Conservation (phyloP, 30 jellyfish, hydroid and myxozoan genomes). For the Hydractinia echinata region DNA sequence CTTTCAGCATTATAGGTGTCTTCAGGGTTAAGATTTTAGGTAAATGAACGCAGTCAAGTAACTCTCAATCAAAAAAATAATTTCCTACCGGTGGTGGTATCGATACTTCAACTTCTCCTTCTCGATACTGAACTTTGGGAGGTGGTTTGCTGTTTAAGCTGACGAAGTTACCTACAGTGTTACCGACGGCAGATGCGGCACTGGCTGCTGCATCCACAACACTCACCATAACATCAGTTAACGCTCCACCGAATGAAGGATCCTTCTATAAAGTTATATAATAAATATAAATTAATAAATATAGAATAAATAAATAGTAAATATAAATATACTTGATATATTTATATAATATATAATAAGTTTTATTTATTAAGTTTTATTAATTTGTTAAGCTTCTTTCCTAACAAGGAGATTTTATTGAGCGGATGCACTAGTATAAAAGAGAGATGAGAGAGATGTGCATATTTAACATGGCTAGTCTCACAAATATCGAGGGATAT, state of each 20-base stretch:
- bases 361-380: no score
- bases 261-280: neutral
- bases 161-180: neutral
- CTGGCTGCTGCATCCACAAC: conserved; percentile 7
- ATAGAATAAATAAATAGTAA: neutral
- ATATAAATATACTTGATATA: neutral
- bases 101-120: conserved; percentile 4
- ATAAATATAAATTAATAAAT: neutral
- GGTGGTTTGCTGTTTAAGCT: neutral
- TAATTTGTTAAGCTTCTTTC: no score
- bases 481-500: no score
- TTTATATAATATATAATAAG: neutral
- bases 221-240: conserved; percentile 13
- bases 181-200: neutral
- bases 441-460: no score
- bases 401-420: no score
- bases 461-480: no score
- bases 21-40: no score
- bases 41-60: no score
- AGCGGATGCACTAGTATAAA: no score
- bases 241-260: conserved; percentile 5
- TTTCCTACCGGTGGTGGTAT: neutral
- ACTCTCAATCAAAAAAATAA: neutral
- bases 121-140: conserved; percentile 11
- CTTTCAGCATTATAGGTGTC: no score